Evolutionary conservation across 2,113 vertebrate species (phyloP).

Genomic region (Peucedramus taeniatus): DNA sequence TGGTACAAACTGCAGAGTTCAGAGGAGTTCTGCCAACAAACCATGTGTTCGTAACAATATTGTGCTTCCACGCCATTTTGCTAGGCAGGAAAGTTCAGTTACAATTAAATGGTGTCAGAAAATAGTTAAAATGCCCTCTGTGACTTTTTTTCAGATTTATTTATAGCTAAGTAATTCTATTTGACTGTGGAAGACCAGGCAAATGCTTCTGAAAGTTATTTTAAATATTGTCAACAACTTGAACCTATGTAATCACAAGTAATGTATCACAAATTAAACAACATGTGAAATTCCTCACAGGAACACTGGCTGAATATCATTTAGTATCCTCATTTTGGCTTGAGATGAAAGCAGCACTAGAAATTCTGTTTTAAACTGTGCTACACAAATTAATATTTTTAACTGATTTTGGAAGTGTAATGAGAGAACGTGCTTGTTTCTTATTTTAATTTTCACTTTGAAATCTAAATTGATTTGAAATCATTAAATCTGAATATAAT

Average conservation of each 20-base stretch:
- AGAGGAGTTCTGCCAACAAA: not conserved
- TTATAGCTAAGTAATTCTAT: not conserved
- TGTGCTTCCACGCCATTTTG: not conserved
- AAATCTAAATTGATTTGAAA: constrained; percentile 2
- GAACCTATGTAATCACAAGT: not conserved
- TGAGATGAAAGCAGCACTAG: not conserved
- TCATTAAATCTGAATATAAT: not conserved
- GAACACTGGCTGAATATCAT: not conserved
- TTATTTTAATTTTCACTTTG: not conserved
- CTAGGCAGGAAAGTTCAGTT: not conserved
- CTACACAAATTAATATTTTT: not conserved
- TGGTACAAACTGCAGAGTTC: not conserved
- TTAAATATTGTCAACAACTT: not conserved
- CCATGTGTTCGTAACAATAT: not conserved
- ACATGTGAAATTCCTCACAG: not conserved
- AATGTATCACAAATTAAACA: not conserved
- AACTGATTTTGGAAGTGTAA: not conserved
- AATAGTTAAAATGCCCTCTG: not conserved
- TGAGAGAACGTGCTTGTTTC: not conserved
- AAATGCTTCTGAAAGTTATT: not conserved
- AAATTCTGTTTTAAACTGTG: not conserved
- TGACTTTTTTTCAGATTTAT: not conserved
- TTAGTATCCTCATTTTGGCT: not conserved
- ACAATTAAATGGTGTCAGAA: not conserved
- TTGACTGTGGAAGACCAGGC: not conserved